A percentile compares a stretch with the other conserved stretches of the same genome.
These are phyloP conservation scores for Drosophila lacicola DNA, from an alignment of 2,888 invertebrate species.

Conservation along the genomic window DNA sequence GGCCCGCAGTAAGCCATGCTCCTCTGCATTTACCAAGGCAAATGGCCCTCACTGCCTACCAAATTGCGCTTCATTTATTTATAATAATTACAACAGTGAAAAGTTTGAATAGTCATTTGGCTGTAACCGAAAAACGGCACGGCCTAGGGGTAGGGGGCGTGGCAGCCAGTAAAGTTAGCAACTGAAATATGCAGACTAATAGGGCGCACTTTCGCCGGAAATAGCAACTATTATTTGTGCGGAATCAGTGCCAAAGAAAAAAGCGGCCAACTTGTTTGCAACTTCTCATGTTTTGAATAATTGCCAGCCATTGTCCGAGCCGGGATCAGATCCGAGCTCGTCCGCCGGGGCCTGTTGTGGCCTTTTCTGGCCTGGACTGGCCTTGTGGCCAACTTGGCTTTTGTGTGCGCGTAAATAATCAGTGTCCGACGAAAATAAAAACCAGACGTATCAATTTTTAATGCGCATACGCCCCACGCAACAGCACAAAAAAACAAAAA, in stretches of 20 bases:
- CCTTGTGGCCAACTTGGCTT: slow-evolving; percentile 24
- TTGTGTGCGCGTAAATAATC: slow-evolving; percentile 28
- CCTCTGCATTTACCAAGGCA: neutral
- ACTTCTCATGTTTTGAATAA: slow-evolving; percentile 47
- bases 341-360: neutral
- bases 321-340: slow-evolving; percentile 2
- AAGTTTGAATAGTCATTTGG: slow-evolving; percentile 75
- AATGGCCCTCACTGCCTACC: slow-evolving; percentile 45
- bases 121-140: slow-evolving; percentile 16
- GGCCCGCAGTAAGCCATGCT: neutral
- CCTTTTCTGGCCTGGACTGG: slow-evolving; percentile 10
- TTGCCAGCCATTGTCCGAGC: slow-evolving; percentile 33
- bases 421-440: slow-evolving; percentile 12
- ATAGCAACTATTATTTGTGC: slow-evolving; percentile 60
- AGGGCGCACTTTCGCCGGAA: slow-evolving; percentile 37
- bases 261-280: slow-evolving; percentile 12
- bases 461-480: slow-evolving; percentile 44
- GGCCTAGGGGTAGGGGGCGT: neutral
- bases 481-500: slow-evolving; percentile 8
- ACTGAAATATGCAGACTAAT: slow-evolving; percentile 77
- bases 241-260: slow-evolving; percentile 42
- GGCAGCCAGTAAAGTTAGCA: slow-evolving; percentile 48
- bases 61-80: slow-evolving; percentile 79
- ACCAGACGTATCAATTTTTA: slow-evolving; percentile 42
- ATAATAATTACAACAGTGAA: slow-evolving; percentile 77